phyloP scores from a whole-genome alignment of 2,797 vertebrate genomes.

The Crenichthys baileyi region DNA sequence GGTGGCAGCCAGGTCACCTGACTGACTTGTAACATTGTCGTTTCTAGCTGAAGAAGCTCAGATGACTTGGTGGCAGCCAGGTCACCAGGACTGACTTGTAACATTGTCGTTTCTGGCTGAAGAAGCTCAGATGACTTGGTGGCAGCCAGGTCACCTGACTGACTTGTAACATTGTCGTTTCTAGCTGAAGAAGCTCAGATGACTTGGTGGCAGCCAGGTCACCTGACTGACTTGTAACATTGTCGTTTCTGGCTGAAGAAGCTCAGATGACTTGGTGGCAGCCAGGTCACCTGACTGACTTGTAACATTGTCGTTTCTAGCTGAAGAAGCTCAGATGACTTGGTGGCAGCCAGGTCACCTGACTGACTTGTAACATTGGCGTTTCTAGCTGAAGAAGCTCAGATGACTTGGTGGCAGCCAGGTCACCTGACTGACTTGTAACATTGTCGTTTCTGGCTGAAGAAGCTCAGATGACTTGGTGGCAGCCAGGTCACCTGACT shows the following conservation, averaged over 20 bases:
- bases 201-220: background rate
- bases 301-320: too few species aligned
- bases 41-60: too few species aligned
- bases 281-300: background rate
- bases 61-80: background rate
- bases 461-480: background rate
- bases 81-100: background rate
- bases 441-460: too few species aligned
- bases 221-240: background rate
- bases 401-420: background rate
- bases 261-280: background rate
- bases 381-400: background rate
- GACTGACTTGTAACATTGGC: background rate
- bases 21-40: too few species aligned
- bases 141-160: background rate
- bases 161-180: background rate
- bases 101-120: too few species aligned
- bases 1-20: too few species aligned
- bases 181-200: background rate
- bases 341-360: background rate
- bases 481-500: background rate
- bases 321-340: background rate
- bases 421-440: background rate
- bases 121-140: background rate
- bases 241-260: too few species aligned